Evolutionary conservation across 2,888 invertebrate genomes (phyloP).

Genomic region (Abrostola triplasia): DNA sequence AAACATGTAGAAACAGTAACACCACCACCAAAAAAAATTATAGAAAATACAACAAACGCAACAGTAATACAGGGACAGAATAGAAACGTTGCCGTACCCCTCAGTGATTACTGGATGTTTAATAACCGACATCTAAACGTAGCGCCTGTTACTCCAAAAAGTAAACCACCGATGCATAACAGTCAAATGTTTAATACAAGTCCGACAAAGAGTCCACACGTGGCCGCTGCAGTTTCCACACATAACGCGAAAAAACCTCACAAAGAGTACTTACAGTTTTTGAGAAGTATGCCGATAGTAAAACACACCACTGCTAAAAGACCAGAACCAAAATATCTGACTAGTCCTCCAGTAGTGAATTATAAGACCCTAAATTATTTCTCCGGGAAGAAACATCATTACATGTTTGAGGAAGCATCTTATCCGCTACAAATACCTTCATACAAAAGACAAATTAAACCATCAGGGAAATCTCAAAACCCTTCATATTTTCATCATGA

Average conservation of each 20-base stretch:
- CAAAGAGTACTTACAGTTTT: conserved; percentile 29
- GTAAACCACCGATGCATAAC: conserved; percentile 7
- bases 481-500: conserved; percentile 73
- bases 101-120: conserved; percentile 28
- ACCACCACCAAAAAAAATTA: conserved; percentile 5
- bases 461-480: conserved; percentile 20
- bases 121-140: conserved; percentile 6
- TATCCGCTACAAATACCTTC: conserved; percentile 51
- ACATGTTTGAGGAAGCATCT: conserved; percentile 42
- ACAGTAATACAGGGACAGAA: conserved; percentile 16
- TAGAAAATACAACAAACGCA: conserved; percentile 6
- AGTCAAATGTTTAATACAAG: conserved; percentile 7
- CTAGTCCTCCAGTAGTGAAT: conserved; percentile 47
- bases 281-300: conserved; percentile 20
- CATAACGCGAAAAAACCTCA: conserved; percentile 5
- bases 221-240: neutral
- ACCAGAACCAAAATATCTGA: conserved; percentile 7
- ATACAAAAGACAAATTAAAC: conserved; percentile 37
- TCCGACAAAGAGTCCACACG: conserved; percentile 2
- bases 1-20: conserved; percentile 1
- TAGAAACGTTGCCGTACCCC: conserved; percentile 8
- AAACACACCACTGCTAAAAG: conserved; percentile 14
- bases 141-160: conserved; percentile 1
- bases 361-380: conserved; percentile 55
- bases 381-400: conserved; percentile 51